Evolutionary conservation across 2,113 vertebrate genomes (phyloP).

Genomic region (Nannospalax galili): DNA sequence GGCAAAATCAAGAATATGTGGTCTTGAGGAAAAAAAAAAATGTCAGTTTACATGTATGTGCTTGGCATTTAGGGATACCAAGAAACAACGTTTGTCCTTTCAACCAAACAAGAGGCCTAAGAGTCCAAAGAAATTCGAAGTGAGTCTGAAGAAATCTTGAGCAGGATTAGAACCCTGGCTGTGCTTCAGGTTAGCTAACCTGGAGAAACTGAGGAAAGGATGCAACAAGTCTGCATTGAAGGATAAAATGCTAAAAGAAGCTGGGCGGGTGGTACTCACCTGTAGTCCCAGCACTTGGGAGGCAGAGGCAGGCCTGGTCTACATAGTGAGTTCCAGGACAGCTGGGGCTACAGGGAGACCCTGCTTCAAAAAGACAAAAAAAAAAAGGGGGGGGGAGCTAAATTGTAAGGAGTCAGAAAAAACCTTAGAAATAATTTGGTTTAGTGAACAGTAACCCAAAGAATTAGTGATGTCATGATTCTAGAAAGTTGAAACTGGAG

Average conservation of each 20-base stretch:
- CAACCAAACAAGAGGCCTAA: not conserved
- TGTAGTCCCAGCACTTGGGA: no score
- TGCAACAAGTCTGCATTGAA: not conserved
- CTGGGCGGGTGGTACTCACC: no score
- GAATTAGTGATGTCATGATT: not conserved
- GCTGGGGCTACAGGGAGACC: no score
- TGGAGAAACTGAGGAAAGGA: not conserved
- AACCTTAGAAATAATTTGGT: not conserved
- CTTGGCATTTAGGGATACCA: not conserved
- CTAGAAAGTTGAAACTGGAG: not conserved
- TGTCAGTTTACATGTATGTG: not conserved
- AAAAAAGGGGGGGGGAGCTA: no score
- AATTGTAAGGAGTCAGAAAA: no score
- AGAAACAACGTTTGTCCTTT: no score
- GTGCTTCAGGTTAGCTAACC: not conserved
- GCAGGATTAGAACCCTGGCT: not conserved
- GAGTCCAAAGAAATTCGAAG: not conserved
- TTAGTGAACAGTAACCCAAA: not conserved
- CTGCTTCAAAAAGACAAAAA: no score
- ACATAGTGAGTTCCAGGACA: no score
- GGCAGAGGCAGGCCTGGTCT: no score
- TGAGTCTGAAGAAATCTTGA: not conserved
- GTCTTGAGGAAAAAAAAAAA: not conserved
- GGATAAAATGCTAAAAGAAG: not conserved
- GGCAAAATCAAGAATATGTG: slow-evolving; percentile 7